Evolutionary conservation across 2,797 vertebrate species (phyloP), one percentile per base, ranked within the genome.

Genomic region (Xenopus petersii): DNA sequence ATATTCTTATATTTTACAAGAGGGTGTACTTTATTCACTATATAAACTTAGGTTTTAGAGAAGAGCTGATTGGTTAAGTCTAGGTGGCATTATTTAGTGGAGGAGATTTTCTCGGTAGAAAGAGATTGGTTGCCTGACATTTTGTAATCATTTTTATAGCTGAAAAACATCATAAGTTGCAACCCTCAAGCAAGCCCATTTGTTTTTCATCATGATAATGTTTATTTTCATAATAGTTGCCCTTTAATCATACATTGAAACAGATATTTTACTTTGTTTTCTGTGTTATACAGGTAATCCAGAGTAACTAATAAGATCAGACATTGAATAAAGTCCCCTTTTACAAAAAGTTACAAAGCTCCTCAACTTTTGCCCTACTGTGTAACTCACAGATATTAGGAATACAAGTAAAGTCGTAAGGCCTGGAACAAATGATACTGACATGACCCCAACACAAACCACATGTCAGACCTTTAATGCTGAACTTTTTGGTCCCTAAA

Each of bases 401-500:
- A 68, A 70, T 81, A 78, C 77, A 81, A 77, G 75, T 75, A 66
- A 63, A 80, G 67, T 70, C 49, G 58, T 49, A 70, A 82, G 75
- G 76, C 72, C 81, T 86, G 75, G 80, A 89, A 89, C 80, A 60
- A 88, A 87, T 87, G 59, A 36, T 75, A 62, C 54, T 83, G 86
- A 87, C 83, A 77, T 80, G 75, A 82, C 83, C 81, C 85, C 85
- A 88, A 81, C 75, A 64, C 77, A 83, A 88, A 89, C 83, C 83
- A 70, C 80, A 82, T 89, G 87, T 82, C 82, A 65, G 71, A 70
- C 80, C 80, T 80, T 80, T 82, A 82, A 75, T 84, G 82, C 60
- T 72, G 16, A 82, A 87, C 80, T 48, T 66, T 71, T 63, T 64
- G 5, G 0, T 72, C 81, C 58, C 74, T 83, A 70, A 66, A 67